phyloP scores from a whole-genome alignment of 2,888 invertebrate species.

The Sipha maydis region DNA sequence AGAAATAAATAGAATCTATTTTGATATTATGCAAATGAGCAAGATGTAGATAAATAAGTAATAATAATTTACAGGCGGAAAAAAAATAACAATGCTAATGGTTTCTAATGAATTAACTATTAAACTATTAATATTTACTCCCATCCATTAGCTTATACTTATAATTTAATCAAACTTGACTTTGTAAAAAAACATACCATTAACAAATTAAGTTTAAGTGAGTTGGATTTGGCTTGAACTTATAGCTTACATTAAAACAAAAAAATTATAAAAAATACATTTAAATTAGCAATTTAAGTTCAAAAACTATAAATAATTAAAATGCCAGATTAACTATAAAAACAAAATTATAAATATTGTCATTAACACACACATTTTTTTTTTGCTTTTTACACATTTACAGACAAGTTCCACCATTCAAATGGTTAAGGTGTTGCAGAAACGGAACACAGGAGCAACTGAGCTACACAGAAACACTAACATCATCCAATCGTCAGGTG shows the following conservation, averaged over 20 bases:
- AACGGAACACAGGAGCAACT: slow-evolving; percentile 63
- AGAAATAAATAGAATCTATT: no score
- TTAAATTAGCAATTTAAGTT: background rate
- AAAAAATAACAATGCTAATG: no score
- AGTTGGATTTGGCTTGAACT: background rate
- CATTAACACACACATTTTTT: background rate
- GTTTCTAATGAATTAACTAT: no score
- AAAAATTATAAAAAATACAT: no score
- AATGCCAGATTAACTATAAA: background rate
- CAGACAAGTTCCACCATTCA: slow-evolving; percentile 64
- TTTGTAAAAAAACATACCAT: no score
- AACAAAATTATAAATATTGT: background rate
- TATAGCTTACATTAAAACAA: background rate
- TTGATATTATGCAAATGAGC: no score
- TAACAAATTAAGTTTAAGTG: no score
- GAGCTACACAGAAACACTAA: slow-evolving; percentile 64
- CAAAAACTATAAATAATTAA: background rate
- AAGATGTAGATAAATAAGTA: no score
- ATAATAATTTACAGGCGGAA: no score
- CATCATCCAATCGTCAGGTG: slow-evolving; percentile 63
- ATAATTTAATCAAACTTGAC: no score
- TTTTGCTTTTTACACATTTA: background rate
- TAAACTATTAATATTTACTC: no score
- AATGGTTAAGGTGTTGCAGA: slow-evolving; percentile 64
- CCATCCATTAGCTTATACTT: no score